Percentiles rank a stretch among this genome's conserved stretches.
Conservation (phyloP, 1,140 invertebrate genomes). For the Zaprionus capensis region DNA sequence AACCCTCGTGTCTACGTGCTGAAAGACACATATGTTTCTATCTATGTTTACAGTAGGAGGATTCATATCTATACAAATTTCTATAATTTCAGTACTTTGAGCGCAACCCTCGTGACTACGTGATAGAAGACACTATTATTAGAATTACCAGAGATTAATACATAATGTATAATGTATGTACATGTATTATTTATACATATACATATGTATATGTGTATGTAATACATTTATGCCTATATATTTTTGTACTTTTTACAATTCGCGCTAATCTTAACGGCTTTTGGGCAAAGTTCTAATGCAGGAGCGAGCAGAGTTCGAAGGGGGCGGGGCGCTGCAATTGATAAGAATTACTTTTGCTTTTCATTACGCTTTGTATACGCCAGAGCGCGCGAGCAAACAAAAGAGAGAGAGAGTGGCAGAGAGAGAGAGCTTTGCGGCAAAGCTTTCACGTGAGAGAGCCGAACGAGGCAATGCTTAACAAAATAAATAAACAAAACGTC, state of each 20-base stretch:
- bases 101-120: slow-evolving; percentile 14
- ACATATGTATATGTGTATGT: slow-evolving; percentile 1
- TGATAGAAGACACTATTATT: slow-evolving; percentile 13
- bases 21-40: background rate
- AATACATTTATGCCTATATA: background rate
- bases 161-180: background rate
- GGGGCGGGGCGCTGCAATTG: slow-evolving; percentile 39
- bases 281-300: slow-evolving; percentile 68
- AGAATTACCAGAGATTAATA: slow-evolving; percentile 19
- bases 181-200: background rate
- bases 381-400: background rate
- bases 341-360: slow-evolving; percentile 77
- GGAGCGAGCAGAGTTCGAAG: background rate
- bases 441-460: slow-evolving; percentile 36
- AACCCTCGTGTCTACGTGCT: background rate
- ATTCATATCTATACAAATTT: background rate
- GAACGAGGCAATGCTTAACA: slow-evolving; percentile 55
- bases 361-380: slow-evolving; percentile 37
- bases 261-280: slow-evolving; percentile 65
- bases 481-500: slow-evolving; percentile 82
- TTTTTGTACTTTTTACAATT: slow-evolving; percentile 59
- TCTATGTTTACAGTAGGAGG: background rate
- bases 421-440: slow-evolving; percentile 27
- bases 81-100: background rate
- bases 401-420: slow-evolving; percentile 11